Percentiles rank a stretch among this genome's conserved stretches.
Evolutionary conservation across 2,113 vertebrate species (phyloP).

Genomic region (Barbus barbus): DNA sequence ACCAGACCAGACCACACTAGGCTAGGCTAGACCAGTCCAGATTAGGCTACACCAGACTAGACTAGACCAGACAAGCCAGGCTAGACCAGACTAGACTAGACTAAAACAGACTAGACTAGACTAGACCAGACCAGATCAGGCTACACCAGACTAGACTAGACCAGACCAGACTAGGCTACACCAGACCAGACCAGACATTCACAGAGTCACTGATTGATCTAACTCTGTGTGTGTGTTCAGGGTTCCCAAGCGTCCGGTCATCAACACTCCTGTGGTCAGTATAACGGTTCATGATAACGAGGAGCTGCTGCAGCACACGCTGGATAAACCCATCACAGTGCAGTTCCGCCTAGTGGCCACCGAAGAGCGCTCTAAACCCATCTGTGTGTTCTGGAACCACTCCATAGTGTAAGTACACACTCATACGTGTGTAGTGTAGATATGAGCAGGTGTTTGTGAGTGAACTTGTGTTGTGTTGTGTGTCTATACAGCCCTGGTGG

Average conservation of each 20-base stretch:
- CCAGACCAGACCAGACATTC: too few species aligned
- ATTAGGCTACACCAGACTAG: too few species aligned
- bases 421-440: background rate
- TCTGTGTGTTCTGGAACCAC: conserved; percentile 98
- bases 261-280: conserved; percentile 93
- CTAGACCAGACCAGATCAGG: too few species aligned
- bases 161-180: too few species aligned
- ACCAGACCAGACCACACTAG: too few species aligned
- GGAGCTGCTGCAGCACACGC: conserved; percentile 69
- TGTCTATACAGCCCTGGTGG: conserved; percentile 49
- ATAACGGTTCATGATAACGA: conserved; percentile 85
- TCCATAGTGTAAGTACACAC: conserved; percentile 82
- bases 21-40: too few species aligned
- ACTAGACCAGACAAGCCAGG: too few species aligned
- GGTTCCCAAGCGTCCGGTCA: conserved; percentile 91
- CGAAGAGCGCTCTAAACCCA: conserved; percentile 91
- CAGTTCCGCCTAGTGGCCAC: conserved; percentile 92
- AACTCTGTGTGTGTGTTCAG: conserved; percentile 63
- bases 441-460: background rate
- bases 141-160: too few species aligned
- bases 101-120: too few species aligned
- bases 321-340: conserved; percentile 88
- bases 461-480: conserved; percentile 18
- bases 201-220: background rate
- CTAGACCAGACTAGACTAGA: too few species aligned